Percentiles rank a stretch among this genome's conserved stretches.
Evolutionary conservation across 2,113 vertebrate genomes (phyloP).

Genomic region (Gavialis gangeticus): DNA sequence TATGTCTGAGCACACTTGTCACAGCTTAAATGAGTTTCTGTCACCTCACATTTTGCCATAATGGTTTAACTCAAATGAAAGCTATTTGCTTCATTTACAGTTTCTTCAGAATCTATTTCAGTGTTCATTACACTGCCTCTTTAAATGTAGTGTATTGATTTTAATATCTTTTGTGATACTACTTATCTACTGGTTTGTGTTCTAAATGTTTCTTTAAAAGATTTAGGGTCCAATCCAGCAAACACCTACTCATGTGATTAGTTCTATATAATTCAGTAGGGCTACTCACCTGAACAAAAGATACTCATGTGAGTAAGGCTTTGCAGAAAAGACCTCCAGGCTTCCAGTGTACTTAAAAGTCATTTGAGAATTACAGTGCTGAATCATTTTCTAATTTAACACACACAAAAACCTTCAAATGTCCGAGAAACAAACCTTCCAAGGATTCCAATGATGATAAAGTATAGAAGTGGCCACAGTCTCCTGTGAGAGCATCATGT

Average conservation of each 20-base stretch:
- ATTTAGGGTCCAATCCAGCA: not conserved
- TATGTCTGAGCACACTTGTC: not conserved
- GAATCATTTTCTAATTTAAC: slow-evolving; percentile 40
- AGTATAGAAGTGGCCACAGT: not conserved
- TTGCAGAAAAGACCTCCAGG: not conserved
- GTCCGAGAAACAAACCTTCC: not conserved
- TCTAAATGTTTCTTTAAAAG: not conserved
- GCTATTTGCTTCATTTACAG: not conserved
- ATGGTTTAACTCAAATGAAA: not conserved
- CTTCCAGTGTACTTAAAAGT: not conserved
- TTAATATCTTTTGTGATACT: not conserved
- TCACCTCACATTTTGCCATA: not conserved
- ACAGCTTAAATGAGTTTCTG: not conserved
- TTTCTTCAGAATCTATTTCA: not conserved
- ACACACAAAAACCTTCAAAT: slow-evolving; percentile 18
- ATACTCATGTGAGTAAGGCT: not conserved
- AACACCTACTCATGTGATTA: not conserved
- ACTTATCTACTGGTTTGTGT: not conserved
- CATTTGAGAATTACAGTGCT: not conserved
- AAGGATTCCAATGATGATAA: slow-evolving; percentile 39
- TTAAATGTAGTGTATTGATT: not conserved
- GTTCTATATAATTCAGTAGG: not conserved
- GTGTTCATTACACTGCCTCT: not conserved
- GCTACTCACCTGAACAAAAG: not conserved
- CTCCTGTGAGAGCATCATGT: not conserved